These are phyloP conservation scores for Meloe dianella DNA, from an alignment of 2,888 invertebrate species.

Conservation along the genomic window DNA sequence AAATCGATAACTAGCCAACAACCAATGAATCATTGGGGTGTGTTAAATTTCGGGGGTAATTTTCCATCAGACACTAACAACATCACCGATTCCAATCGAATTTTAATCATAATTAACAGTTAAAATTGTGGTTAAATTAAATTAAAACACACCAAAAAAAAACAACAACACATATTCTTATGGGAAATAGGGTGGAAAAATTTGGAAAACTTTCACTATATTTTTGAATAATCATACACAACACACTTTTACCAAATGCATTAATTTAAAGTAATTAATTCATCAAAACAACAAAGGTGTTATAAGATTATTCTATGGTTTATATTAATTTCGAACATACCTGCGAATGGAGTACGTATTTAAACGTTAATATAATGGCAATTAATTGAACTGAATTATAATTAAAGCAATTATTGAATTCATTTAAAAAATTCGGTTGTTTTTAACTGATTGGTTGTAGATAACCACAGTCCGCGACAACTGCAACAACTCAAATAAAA, in stretches of 20 bases:
- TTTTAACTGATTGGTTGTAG: background rate
- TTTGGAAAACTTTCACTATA: background rate
- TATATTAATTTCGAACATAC: background rate
- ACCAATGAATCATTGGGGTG: constrained; percentile 3
- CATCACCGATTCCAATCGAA: background rate
- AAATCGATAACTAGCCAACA: constrained; percentile 1
- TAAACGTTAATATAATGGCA: too few species aligned
- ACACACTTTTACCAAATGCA: background rate
- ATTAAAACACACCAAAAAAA: background rate
- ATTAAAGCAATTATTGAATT: background rate
- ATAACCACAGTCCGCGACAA: background rate
- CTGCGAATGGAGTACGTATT: background rate
- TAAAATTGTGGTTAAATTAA: background rate
- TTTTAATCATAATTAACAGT: background rate
- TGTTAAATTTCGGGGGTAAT: background rate
- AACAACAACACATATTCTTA: background rate
- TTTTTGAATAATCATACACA: background rate
- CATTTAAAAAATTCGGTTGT: background rate
- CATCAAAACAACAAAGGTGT: too few species aligned
- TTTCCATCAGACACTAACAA: background rate
- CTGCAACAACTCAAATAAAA: too few species aligned
- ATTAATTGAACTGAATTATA: background rate
- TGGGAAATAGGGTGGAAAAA: constrained; percentile 5
- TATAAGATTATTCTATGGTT: too few species aligned
- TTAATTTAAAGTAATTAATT: too few species aligned